Conservation (phyloP, 2,113 vertebrate species). For the Leptobrachium ailaonicum region DNA sequence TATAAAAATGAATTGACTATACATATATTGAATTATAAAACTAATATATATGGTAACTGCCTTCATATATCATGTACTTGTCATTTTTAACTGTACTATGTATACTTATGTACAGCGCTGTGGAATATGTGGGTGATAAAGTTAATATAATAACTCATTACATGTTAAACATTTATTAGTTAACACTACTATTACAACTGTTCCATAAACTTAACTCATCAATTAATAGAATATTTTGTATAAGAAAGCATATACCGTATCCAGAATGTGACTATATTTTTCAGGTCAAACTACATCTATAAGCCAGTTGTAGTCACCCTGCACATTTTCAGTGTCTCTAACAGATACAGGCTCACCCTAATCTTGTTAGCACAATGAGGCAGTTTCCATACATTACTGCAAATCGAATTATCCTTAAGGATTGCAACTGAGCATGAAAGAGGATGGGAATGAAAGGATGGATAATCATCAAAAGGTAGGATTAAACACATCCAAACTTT, state of each 20-base stretch:
- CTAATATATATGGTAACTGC: too few relatives aligned
- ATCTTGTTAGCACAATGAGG: conserved; percentile 86
- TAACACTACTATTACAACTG: too few relatives aligned
- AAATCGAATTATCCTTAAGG: conserved; percentile 83
- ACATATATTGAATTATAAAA: too few relatives aligned
- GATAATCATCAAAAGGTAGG: conserved; percentile 70
- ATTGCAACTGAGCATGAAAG: conserved; percentile 58
- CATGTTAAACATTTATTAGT: too few relatives aligned
- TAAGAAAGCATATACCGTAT: neutral
- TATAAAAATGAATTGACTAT: too few relatives aligned
- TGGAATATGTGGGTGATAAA: too few relatives aligned
- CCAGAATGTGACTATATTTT: conserved; percentile 42
- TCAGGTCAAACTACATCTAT: conserved; percentile 67
- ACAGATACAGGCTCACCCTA: conserved; percentile 79
- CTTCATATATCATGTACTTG: too few relatives aligned
- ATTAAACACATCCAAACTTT: conserved; percentile 65
- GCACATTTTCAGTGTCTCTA: conserved; percentile 77
- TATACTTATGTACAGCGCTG: too few relatives aligned
- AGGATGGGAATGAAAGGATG: conserved; percentile 44
- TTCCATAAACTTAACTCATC: too few relatives aligned
- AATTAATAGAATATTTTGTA: too few relatives aligned
- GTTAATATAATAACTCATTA: too few relatives aligned
- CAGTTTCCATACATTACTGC: conserved; percentile 84
- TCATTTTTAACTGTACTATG: too few relatives aligned
- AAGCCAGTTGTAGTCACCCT: conserved; percentile 77